Evolutionary conservation across 1,140 invertebrate genomes (phyloP).

Genomic region (Pentalonia nigronervosa): DNA sequence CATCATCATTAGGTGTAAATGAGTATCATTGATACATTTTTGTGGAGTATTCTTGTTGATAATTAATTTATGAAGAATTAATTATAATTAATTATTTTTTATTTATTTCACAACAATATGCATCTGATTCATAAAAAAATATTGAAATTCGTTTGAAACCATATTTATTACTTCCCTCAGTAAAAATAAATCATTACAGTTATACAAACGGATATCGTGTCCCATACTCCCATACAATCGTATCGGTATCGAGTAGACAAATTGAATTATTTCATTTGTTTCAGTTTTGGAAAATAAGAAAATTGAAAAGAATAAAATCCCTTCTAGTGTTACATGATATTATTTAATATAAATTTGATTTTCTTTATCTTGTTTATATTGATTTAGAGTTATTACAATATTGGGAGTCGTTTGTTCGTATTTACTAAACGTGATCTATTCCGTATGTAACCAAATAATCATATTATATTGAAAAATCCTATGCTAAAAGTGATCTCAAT

Average conservation of each 20-base stretch:
- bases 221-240: not conserved
- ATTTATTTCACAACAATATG: not conserved
- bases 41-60: not conserved
- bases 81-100: not conserved
- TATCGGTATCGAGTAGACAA: slow-evolving; percentile 8
- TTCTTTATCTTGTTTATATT: not conserved
- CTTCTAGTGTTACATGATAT: not conserved
- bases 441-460: not conserved
- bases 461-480: not conserved
- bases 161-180: not conserved
- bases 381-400: not conserved
- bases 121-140: not conserved
- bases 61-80: not conserved
- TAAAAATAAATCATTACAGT: not conserved
- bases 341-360: not conserved
- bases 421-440: not conserved
- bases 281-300: not conserved
- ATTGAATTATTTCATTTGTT: not conserved
- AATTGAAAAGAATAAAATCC: not conserved
- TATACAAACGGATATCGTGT: not conserved
- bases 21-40: not conserved
- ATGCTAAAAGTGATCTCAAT: not conserved
- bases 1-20: too few species aligned
- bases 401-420: not conserved
- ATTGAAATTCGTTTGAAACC: not conserved